Base-by-base conservation (phyloP, 1,140 invertebrate species). In the Hyles vespertilio region DNA sequence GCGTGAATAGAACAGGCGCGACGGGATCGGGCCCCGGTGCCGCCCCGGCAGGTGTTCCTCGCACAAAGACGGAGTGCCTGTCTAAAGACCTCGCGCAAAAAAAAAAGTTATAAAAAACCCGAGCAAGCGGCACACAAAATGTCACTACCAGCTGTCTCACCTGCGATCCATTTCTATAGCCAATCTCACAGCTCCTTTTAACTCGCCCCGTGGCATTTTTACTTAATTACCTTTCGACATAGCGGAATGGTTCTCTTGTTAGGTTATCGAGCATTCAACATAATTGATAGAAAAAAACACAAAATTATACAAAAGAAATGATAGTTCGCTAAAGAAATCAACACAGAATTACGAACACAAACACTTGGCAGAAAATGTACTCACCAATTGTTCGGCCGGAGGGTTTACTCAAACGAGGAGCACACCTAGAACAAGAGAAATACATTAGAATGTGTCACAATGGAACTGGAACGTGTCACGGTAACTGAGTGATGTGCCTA, bases 91-190 rank as follows among this genome's bases (percentile, higher is more conserved):
- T 63, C 71, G 69, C 69, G 70, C 63, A 83, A 78, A 84, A 83
- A 84, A 83, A 22, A 78, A 79, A 65, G 58, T 58, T 56, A 66
- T 65, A 65, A 71, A 70, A 71, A 77, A 70, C 36, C 56, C 51
- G 51, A 58, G 32, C 61, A 74, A 75, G 63, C 67, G 68, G 64
- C 70, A 69, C 59, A 72, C 75, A 77, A 77, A 82, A 84, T 84
- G 81, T 84, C 79, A 74, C 69, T 72, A 77, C 69, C 83, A 86
- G 77, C 83, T 86, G 83, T 80, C 60, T 67, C 70, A 69, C 67
- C 70, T 70, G 74, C 77, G 52, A 54, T 56, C 65, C 59, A 61
- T 65, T 65, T 58, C 59, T 51, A 58, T 58, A 63, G 45, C 50
- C 51, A 56, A 3, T 32, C 32, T 45, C 3, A 43, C 44, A n/a